A percentile compares a stretch with the other conserved stretches of the same genome.
phyloP scores from a whole-genome alignment of 2,888 invertebrate species.

The Dicyrtoma fusca region DNA sequence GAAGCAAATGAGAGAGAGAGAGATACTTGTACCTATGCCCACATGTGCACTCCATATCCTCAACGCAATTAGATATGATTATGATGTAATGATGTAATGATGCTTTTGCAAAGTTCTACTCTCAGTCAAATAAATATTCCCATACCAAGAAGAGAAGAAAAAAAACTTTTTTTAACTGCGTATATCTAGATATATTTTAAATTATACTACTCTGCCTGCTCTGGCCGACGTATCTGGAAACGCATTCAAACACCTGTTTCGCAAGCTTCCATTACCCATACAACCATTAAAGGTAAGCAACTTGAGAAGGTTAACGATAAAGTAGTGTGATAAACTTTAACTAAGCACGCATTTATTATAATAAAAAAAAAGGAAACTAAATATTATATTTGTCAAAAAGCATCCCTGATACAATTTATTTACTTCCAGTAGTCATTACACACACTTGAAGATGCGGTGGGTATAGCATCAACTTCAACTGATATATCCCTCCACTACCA shows the following conservation, averaged over 20 bases:
- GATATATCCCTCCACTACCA: too few species aligned
- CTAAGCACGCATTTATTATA: background rate
- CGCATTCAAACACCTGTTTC: slow-evolving; percentile 24
- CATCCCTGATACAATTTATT: too few species aligned
- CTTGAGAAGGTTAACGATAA: slow-evolving; percentile 28
- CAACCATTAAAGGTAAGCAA: slow-evolving; percentile 28
- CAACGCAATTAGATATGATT: background rate
- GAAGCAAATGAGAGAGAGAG: background rate
- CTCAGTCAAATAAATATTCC: slow-evolving; percentile 1
- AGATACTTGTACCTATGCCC: background rate
- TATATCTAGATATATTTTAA: background rate
- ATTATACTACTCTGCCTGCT: background rate
- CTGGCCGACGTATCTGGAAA: background rate
- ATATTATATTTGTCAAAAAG: too few species aligned
- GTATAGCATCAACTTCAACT: too few species aligned
- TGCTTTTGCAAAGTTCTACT: background rate
- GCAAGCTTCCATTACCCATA: background rate
- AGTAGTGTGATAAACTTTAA: background rate
- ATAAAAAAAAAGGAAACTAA: background rate
- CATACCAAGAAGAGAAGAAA: background rate
- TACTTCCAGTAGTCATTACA: too few species aligned
- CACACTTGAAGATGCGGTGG: too few species aligned
- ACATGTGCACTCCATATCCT: background rate
- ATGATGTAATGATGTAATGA: slow-evolving; percentile 14
- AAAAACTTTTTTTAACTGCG: background rate